Base-by-base conservation (phyloP, 2,888 invertebrate genomes). In the Altica lythri region DNA sequence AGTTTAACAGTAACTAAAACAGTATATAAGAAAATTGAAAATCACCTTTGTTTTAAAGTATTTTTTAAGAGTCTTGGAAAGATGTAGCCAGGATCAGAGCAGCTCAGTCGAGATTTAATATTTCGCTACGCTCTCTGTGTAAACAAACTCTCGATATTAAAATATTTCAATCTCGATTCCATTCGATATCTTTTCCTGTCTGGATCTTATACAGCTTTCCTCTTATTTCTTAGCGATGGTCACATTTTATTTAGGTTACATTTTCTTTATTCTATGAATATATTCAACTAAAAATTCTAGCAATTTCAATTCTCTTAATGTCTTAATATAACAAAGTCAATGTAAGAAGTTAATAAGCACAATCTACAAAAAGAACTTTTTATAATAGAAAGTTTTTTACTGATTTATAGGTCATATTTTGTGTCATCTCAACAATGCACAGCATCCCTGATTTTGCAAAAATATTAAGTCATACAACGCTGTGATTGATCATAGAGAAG, bases 111-210 rank as follows among this genome's bases (percentile, higher is more conserved):
- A 67, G 64, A 67, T 70, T 70, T 68, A 70, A 70, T 70, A 70
- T 69, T 70, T 70, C 68, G 65, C 64, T 64, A 65, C 61, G 55
- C 67, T 63, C 66, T 64, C 68, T 69, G 61, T 53, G 65, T 68
- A 71, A 71, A 71, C 68, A 71, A 59, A 59, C 65, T 65, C 58
- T 67, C 71, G 71, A 75, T 75, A 75, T 75, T 74, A 74, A 73
- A 75, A 75, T 75, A 75, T 75, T 75, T 70, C 75, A 75, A 75
- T 75, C 72, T 74, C 71, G 67, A 74, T 74, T 71, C 73, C 70
- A 66, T 63, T 72, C 72, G 74, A 73, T 74, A 72, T 71, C 63
- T 60, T 62, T 62, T 65, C 60, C 62, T 62, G 44, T 52, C 47
- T 56, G 52, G 37, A 35, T 46, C 46, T 35, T 46, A 46, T 25